Percentiles rank a stretch among this genome's conserved stretches.
Conservation (phyloP, 2,888 invertebrate species). For the Meganola albula region DNA sequence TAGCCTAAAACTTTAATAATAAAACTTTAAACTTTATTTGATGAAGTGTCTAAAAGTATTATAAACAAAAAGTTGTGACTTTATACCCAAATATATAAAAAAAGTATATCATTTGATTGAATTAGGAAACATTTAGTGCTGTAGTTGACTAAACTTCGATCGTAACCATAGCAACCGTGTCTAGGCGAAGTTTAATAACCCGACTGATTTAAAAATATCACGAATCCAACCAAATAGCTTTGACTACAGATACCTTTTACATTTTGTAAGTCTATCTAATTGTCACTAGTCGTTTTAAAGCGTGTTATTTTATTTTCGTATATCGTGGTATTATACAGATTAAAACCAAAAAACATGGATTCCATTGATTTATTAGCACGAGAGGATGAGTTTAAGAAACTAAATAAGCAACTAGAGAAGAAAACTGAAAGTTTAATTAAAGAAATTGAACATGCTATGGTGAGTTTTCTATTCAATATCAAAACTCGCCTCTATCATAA, state of each 20-base stretch:
- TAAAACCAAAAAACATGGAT: conserved; percentile 46
- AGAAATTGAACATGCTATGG: conserved; percentile 65
- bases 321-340: too few relatives aligned
- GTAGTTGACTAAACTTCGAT: conserved; percentile 21
- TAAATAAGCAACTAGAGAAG: conserved; percentile 65
- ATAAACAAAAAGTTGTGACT: too few relatives aligned
- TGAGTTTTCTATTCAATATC: conserved; percentile 23
- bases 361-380: conserved; percentile 57
- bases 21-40: neutral
- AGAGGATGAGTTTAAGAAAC: conserved; percentile 66
- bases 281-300: too few relatives aligned
- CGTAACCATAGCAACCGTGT: conserved; percentile 49
- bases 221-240: too few relatives aligned
- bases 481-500: neutral
- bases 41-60: too few relatives aligned
- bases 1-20: too few relatives aligned
- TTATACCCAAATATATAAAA: too few relatives aligned
- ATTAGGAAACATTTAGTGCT: conserved; percentile 7
- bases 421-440: conserved; percentile 66
- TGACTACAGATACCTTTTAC: too few relatives aligned
- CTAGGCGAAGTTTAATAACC: conserved; percentile 29
- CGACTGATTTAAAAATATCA: conserved; percentile 22
- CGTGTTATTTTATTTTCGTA: too few relatives aligned
- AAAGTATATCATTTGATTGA: conserved; percentile 14
- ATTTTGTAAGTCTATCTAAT: too few relatives aligned